Base-by-base conservation (phyloP, 2,888 invertebrate species). In the Micropterix aruncella region DNA sequence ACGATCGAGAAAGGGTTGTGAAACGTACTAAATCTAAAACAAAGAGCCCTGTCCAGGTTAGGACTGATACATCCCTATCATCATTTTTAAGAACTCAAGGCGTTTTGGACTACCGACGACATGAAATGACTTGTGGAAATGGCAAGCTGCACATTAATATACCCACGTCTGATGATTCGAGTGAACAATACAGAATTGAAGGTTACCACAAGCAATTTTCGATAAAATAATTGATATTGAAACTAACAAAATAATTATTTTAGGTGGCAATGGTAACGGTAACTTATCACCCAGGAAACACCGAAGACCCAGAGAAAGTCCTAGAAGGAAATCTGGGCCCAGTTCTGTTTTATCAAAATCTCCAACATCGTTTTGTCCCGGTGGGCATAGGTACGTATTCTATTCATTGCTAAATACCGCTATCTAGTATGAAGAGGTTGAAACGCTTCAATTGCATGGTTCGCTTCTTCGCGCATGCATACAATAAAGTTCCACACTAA, bases 301-400 rank as follows among this genome's bases (percentile, higher is more conserved):
- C 48, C 74, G 78, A 54, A 72, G 81, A 47, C 64, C 72, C 45
- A 67, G 80, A 46, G 81, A 83, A 47, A 79, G 77, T 55, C 77
- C 79, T 1, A 61, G 80, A 54, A 70, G 81, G 56, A 81, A 81
- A 62, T 75, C 77, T 18, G 63, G 62, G n/a, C 62, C 72, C 48
- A 70, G 68, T 52, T 66, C 70, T 40, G 60, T 62, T 44, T 60
- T 62, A 44, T 71, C 74, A 0, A 72, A 79, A 56, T 77, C 77
- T 38, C 77, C 78, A 7, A 70, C 63, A 9, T 51, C 64, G 40
- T 65, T 56, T 47, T 72, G 66, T 47, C 65, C 66, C 51, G 60
- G 68, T 38, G 61, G 63, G 43, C 70, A 70, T 52, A 66, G 69
- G 70, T 70, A 58, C 49, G 16, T 44, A 27, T 43, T 16, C 40